Percentiles rank a stretch among this genome's conserved stretches.
Evolutionary conservation across 2,888 invertebrate species (phyloP).

Genomic region (Hemistola chrysoprasaria): DNA sequence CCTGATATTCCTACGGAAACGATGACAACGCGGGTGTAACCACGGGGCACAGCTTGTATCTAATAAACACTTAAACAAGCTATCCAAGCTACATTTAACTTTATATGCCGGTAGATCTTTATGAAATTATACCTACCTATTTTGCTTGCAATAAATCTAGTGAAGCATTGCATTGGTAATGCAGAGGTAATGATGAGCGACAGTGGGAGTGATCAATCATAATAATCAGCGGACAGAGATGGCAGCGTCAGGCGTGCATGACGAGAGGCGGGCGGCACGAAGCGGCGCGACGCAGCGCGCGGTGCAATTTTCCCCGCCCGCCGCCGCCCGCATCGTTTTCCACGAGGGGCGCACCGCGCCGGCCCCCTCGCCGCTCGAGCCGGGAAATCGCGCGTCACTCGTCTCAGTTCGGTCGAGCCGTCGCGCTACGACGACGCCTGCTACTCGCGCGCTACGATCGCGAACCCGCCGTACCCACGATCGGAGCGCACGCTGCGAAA

Average conservation of each 20-base stretch:
- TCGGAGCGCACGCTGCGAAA: constrained; percentile 63
- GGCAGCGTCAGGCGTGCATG: constrained; percentile 18
- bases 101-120: too few relatives aligned
- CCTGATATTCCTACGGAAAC: too few relatives aligned
- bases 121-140: too few relatives aligned
- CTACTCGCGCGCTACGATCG: constrained; percentile 56
- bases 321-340: constrained; percentile 68
- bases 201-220: constrained; percentile 23
- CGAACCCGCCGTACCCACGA: constrained; percentile 53
- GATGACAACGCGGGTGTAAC: too few relatives aligned
- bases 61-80: too few relatives aligned
- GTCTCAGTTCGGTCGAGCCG: constrained; percentile 76
- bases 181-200: constrained; percentile 7
- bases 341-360: constrained; percentile 73
- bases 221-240: constrained; percentile 22
- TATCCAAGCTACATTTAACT: too few relatives aligned
- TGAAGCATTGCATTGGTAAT: constrained; percentile 4
- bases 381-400: constrained; percentile 74
- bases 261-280: constrained; percentile 37
- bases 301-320: constrained; percentile 75
- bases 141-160: constrained; percentile 1
- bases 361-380: constrained; percentile 69
- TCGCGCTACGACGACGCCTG: constrained; percentile 71
- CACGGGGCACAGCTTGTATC: too few relatives aligned
- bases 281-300: constrained; percentile 50